phyloP scores from a whole-genome alignment of 2,888 invertebrate genomes.

The Phragmatobia fuliginosa region DNA sequence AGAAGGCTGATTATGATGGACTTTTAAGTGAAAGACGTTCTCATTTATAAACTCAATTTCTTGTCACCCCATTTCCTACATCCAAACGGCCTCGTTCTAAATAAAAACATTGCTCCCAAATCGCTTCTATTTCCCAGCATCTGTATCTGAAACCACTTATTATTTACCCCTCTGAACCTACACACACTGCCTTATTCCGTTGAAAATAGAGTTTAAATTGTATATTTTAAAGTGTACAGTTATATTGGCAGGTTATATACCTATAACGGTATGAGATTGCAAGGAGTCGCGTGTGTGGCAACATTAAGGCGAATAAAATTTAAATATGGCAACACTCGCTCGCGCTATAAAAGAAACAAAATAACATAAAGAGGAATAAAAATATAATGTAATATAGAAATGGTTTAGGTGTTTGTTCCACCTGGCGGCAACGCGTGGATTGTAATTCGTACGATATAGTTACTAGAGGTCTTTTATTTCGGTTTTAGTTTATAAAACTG shows the following conservation, averaged over 20 bases:
- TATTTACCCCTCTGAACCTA: conserved; percentile 19
- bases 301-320: conserved; percentile 86
- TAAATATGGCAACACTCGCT: conserved; percentile 83
- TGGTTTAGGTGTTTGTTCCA: conserved; percentile 53
- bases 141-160: conserved; percentile 63
- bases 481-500: neutral
- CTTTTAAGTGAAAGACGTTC: neutral
- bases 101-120: conserved; percentile 85
- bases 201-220: conserved; percentile 38
- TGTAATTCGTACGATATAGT: conserved; percentile 16
- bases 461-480: conserved; percentile 11
- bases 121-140: conserved; percentile 80
- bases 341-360: conserved; percentile 78
- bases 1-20: neutral
- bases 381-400: conserved; percentile 64
- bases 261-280: conserved; percentile 84
- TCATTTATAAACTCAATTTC: neutral
- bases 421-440: conserved; percentile 32
- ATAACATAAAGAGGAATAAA: conserved; percentile 76
- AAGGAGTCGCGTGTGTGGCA: conserved; percentile 82
- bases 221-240: conserved; percentile 12
- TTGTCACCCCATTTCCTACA: conserved; percentile 58
- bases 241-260: conserved; percentile 65
- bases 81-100: conserved; percentile 80
- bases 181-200: conserved; percentile 50